These are phyloP conservation scores for Andrena chrysosceles DNA, from an alignment of 2,888 invertebrate genomes.

Conservation along the genomic window DNA sequence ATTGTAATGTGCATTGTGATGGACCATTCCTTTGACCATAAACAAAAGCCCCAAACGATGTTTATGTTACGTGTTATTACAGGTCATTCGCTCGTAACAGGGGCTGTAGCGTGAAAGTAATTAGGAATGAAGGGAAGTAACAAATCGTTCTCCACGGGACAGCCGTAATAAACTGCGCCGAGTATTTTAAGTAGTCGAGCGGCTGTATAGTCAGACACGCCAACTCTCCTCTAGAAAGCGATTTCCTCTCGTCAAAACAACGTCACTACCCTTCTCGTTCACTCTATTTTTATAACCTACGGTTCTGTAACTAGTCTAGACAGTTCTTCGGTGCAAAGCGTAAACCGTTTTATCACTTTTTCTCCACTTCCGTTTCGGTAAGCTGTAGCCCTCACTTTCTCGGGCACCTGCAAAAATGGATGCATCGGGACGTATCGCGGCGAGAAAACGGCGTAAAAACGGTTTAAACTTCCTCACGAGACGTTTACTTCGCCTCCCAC, in stretches of 20 bases:
- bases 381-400: background rate
- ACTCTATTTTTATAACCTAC: slow-evolving; percentile 52
- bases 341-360: slow-evolving; percentile 28
- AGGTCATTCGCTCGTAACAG: slow-evolving; percentile 67
- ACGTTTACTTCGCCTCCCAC: background rate
- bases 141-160: slow-evolving; percentile 77
- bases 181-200: slow-evolving; percentile 79
- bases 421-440: slow-evolving; percentile 11
- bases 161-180: slow-evolving; percentile 76
- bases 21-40: background rate
- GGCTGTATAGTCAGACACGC: slow-evolving; percentile 77
- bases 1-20: background rate
- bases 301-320: slow-evolving; percentile 40
- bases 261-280: slow-evolving; percentile 25
- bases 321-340: slow-evolving; percentile 8
- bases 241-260: slow-evolving; percentile 58
- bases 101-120: slow-evolving; percentile 72
- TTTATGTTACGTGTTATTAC: slow-evolving; percentile 41
- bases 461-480: slow-evolving; percentile 11
- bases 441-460: slow-evolving; percentile 7
- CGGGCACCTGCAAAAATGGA: slow-evolving; percentile 11
- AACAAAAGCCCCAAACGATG: slow-evolving; percentile 9
- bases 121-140: slow-evolving; percentile 75
- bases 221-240: slow-evolving; percentile 53
- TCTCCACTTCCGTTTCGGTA: background rate